Conservation (phyloP, 2,888 invertebrate genomes). For the Amiota minor region DNA sequence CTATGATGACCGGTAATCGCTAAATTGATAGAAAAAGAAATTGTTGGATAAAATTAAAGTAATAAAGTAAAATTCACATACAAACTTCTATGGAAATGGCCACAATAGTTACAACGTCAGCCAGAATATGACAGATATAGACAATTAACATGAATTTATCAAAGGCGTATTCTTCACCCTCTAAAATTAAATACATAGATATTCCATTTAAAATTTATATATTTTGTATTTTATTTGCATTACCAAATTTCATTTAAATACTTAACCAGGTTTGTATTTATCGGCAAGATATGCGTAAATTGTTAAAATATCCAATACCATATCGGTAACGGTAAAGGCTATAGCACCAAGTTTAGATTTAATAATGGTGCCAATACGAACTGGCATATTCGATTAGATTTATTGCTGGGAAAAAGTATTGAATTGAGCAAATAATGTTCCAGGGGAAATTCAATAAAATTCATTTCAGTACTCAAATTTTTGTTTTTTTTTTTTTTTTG, state of each 20-base stretch:
- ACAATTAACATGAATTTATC: slow-evolving; percentile 15
- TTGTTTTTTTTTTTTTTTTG: too few relatives aligned
- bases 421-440: too few relatives aligned
- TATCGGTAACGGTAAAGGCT: slow-evolving; percentile 36
- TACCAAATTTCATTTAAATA: too few relatives aligned
- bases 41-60: not conserved
- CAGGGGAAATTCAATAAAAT: too few relatives aligned
- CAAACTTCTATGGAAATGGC: not conserved
- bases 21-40: not conserved
- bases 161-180: slow-evolving; percentile 39
- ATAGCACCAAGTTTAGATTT: slow-evolving; percentile 46
- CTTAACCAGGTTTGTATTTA: not conserved
- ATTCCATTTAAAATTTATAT: too few relatives aligned
- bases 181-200: too few relatives aligned
- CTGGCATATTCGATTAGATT: too few relatives aligned
- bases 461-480: too few relatives aligned
- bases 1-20: not conserved
- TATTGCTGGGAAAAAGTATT: too few relatives aligned
- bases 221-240: too few relatives aligned
- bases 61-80: not conserved
- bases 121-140: slow-evolving; percentile 1
- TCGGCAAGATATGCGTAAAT: not conserved
- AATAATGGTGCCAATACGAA: slow-evolving; percentile 31
- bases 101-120: rapidly evolving
- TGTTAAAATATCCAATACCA: slow-evolving; percentile 20